Evolutionary conservation across 64 coral and sea anemone species (phyloP).

Genomic region (Hydrozoanthus tunicans): DNA sequence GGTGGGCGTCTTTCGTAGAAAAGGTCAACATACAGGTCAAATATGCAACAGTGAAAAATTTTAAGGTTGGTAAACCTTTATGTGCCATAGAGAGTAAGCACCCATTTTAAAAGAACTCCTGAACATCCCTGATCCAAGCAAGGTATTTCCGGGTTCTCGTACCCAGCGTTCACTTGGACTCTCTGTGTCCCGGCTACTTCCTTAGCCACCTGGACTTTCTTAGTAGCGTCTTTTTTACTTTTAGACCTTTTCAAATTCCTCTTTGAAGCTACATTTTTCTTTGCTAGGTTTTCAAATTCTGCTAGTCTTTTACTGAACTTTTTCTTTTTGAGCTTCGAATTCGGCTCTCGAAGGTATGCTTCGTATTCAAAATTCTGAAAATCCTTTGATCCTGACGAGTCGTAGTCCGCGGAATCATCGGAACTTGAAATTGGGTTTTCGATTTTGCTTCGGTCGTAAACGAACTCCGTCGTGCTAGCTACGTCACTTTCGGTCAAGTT

Average conservation of each 20-base stretch:
- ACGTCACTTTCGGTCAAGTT: constrained; percentile 90
- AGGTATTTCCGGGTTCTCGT: constrained; percentile 92
- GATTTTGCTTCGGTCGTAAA: constrained; percentile 82
- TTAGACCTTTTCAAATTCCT: constrained; percentile 54
- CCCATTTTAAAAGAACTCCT: constrained; percentile 86
- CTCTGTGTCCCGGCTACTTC: constrained; percentile 93
- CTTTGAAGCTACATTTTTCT: constrained; percentile 60
- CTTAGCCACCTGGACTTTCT: constrained; percentile 92
- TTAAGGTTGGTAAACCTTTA: not conserved
- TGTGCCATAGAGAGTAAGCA: constrained; percentile 90
- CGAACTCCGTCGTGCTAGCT: constrained; percentile 84
- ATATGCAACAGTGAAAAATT: not conserved
- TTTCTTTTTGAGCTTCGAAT: constrained; percentile 51
- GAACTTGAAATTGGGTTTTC: constrained; percentile 41
- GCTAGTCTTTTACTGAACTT: constrained; percentile 40
- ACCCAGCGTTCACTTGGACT: constrained; percentile 98
- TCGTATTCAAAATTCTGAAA: constrained; percentile 55
- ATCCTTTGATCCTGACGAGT: constrained; percentile 33
- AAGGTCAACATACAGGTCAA: not conserved
- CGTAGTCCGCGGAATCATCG: constrained; percentile 1
- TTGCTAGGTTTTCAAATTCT: constrained; percentile 42
- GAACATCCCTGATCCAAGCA: constrained; percentile 84
- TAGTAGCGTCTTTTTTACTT: constrained; percentile 52
- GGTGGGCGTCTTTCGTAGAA: not conserved
- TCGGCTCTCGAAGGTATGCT: constrained; percentile 33